Evolutionary conservation across 1,140 invertebrate genomes (phyloP), one percentile per base, ranked within the genome.

Genomic region (Lineus longissimus): DNA sequence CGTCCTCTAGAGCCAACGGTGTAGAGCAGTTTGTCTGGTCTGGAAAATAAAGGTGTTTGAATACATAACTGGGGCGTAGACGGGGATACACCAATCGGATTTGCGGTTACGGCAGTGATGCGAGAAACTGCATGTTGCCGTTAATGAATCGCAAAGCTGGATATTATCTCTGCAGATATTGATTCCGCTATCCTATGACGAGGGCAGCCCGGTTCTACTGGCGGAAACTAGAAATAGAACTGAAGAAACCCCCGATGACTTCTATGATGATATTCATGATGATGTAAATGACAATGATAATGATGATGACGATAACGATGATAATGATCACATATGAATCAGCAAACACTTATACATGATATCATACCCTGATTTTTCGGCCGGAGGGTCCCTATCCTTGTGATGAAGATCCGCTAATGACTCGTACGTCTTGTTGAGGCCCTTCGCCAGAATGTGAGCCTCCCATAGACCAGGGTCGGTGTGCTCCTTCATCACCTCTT

Each of bases 21-120:
- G 45, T 71, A 77, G 15, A 80, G 62, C 11, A 77, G 63, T 60
- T 78, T 78, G 62, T 76, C 70, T 40, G 70, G 70, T 55, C 78
- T 78, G 65, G 25, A 71, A 64, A 33, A 56, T 13, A 22, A 29
- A 19, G 22, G 27, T 11, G 22, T 55, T 19, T 22, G 27, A 55
- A 55, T 29, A 15, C 22, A 11, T 55, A 29, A 55, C 54, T 55
- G 54, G n/a, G 15, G 15, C 15, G 15, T 15, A n/a, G 15, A 43
- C 15, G n/a, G 41, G 15, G n/a, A 15, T 15, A 15, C 15, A 43
- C n/a, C 41, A n/a, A 43, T 15, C 41, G n/a, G n/a, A 15, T 43
- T 43, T n/a, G 15, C n/a, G 15, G 41, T n/a, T 43, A 43, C 15
- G 15, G n/a, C n/a, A n/a, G n/a, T n/a, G n/a, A n/a, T n/a, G n/a